Base-by-base conservation (phyloP, 2,113 vertebrate genomes). In the Euleptes europaea region DNA sequence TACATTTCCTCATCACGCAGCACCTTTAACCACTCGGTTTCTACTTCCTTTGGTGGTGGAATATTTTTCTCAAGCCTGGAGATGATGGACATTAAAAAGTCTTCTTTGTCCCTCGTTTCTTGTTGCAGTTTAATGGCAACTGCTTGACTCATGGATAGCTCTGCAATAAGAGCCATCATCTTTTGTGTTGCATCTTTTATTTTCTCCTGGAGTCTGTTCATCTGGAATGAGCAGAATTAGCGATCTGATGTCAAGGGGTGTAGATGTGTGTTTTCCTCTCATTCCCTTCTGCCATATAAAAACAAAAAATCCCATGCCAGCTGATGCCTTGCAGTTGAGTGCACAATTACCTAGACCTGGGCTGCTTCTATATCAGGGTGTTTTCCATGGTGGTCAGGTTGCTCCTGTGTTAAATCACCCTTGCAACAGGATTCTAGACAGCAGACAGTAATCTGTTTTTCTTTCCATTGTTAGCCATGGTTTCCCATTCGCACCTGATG, bases 121-220 rank as follows among this genome's bases (percentile, higher is more conserved):
- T 98, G 96, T 71, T 98, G 97, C 49, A 98, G 97, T 89, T 96
- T 95, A 80, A 97, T 92, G 40, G 94, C 87, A 54, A 93, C 84
- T 0, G 97, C 97, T 93, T 99, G 97, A 80, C 95, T 96, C 97
- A 98, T 97, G 84, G 98, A 97, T 51, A 99, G 77, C 84, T 99
- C 97, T 7, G 98, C 97, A 47, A 97, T 92, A 2, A 96, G 83
- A 19, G 97, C 97, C 97, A 97, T 98, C 87, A 97, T 89, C 80
- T 97, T 95, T 76, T 93, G 92, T 4, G 95, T 97, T 75, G 90
- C 93, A 35, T 95, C 89, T 70, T 96, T 97, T 66, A 98, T 95
- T 63, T 84, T 96, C 70, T 87, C 92, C 87, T 97, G 97, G 57
- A 97, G 89, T 49, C 96, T 85, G 0, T 96, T 98, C 82, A 96